These are phyloP conservation scores for Asobara japonica DNA, from an alignment of 1,140 invertebrate species.

Conservation along the genomic window DNA sequence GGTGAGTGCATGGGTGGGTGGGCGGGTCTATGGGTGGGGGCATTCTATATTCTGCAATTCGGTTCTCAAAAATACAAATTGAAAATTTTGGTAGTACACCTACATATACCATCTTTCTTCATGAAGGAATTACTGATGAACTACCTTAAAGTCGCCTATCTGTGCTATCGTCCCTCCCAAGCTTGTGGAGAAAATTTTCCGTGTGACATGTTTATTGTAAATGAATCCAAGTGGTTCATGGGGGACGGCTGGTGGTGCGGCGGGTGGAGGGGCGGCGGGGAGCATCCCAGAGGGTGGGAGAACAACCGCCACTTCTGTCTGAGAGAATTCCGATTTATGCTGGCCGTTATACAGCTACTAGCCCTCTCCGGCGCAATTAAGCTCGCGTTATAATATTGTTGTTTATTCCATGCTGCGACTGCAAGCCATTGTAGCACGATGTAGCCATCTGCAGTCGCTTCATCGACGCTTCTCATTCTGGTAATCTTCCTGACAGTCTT, in stretches of 20 bases:
- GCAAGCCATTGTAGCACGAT: conserved; percentile 51
- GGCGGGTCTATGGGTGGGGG: no score
- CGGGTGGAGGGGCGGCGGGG: neutral
- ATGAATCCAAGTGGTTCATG: conserved; percentile 55
- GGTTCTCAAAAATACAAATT: no score
- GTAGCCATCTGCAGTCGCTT: conserved; percentile 38
- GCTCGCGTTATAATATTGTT: conserved; percentile 66
- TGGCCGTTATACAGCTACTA: conserved; percentile 55
- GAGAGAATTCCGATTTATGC: conserved; percentile 58
- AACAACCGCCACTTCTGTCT: neutral
- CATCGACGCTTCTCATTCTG: conserved; percentile 43
- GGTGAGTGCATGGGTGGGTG: no score
- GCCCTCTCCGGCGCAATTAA: conserved; percentile 62
- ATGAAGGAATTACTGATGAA: no score
- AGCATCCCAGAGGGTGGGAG: conserved; percentile 3
- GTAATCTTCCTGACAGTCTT: conserved; percentile 57
- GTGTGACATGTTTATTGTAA: conserved; percentile 66
- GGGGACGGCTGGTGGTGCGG: neutral
- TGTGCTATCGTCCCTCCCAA: neutral
- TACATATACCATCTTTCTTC: no score
- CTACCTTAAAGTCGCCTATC: no score
- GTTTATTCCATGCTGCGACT: conserved; percentile 60
- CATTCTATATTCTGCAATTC: no score
- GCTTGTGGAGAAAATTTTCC: conserved; percentile 58
- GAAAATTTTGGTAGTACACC: no score